Conservation (phyloP, 2,113 vertebrate genomes). For the Cygnus atratus region DNA sequence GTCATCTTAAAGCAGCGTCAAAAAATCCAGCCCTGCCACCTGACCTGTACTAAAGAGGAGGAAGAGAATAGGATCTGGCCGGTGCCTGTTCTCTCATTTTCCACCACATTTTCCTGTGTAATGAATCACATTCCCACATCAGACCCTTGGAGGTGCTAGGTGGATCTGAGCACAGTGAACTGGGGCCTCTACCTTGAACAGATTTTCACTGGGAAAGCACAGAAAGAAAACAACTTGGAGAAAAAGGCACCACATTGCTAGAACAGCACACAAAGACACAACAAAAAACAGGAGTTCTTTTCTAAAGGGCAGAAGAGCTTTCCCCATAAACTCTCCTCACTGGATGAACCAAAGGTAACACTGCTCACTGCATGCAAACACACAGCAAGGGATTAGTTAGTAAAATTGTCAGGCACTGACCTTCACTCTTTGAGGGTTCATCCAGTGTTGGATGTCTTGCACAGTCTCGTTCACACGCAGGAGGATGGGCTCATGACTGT, state of each 20-base stretch:
- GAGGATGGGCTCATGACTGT: slow-evolving; percentile 89
- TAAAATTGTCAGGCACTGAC: slow-evolving; percentile 66
- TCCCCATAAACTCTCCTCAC: background rate
- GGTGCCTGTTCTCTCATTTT: background rate
- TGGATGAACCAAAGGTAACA: background rate
- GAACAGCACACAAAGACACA: background rate
- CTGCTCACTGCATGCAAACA: background rate
- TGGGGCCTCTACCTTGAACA: background rate
- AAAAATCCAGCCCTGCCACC: background rate
- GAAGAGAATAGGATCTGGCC: background rate
- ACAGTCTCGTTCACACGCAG: slow-evolving; percentile 87
- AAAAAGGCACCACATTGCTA: background rate
- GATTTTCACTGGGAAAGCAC: background rate
- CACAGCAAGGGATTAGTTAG: background rate
- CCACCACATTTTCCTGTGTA: background rate
- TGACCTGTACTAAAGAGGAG: background rate
- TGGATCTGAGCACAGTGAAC: background rate
- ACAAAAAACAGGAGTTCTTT: background rate
- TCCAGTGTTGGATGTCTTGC: slow-evolving; percentile 89
- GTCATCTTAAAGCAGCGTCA: background rate
- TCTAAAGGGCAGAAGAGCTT: background rate
- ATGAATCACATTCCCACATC: background rate
- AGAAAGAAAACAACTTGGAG: background rate
- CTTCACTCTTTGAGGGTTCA: slow-evolving; percentile 92
- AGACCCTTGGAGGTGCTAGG: background rate